Evolutionary conservation across 2,113 vertebrate species (phyloP).

Genomic region (Anguilla japonica): DNA sequence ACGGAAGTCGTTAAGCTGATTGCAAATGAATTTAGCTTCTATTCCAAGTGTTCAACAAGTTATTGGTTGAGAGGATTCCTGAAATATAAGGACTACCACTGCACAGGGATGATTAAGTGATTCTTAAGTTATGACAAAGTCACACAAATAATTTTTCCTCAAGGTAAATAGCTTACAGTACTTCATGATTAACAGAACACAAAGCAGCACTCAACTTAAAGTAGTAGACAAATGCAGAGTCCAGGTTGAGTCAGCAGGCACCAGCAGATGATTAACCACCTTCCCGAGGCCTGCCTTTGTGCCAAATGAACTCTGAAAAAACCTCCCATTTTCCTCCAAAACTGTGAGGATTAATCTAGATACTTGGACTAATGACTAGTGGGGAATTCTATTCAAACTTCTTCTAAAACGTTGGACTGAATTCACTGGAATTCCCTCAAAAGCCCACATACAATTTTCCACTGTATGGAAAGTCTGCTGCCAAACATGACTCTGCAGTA

Average conservation of each 20-base stretch:
- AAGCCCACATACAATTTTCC: neutral
- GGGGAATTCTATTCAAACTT: neutral
- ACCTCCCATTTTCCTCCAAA: neutral
- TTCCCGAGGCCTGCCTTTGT: neutral
- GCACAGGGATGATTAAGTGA: neutral
- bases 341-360: neutral
- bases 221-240: neutral
- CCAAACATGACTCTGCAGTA: neutral
- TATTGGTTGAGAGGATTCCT: too few relatives aligned
- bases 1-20: neutral
- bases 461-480: neutral
- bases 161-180: neutral
- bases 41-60: too few relatives aligned
- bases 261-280: slow-evolving; percentile 42
- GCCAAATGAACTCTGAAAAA: neutral
- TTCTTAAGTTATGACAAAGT: neutral
- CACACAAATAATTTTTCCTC: neutral
- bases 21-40: neutral
- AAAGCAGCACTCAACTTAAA: slow-evolving; percentile 1
- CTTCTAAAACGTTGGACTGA: neutral
- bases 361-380: neutral
- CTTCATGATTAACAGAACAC: slow-evolving; percentile 21
- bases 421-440: neutral
- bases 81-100: neutral
- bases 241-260: slow-evolving; percentile 37